Base-by-base conservation (phyloP, 2,888 invertebrate species). In the Loripinus fragilis region DNA sequence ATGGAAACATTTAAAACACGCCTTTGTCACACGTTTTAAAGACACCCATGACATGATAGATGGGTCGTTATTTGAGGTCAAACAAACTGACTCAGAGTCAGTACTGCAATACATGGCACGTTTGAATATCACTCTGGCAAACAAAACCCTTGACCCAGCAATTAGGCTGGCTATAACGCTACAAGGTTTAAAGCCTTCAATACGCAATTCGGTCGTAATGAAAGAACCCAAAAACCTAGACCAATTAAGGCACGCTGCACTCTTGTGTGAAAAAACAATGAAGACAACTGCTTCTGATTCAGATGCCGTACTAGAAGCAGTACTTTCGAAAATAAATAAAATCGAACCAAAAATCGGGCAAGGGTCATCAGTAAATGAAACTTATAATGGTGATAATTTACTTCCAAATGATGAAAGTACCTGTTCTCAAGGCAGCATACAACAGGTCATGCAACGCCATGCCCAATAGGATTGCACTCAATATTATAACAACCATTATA, bases 11-110 rank as follows among this genome's bases (percentile, higher is more conserved):
- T 28, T 55, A 28, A 55, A 25, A 55, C 25, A 25, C 5, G 55
- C 55, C 7, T 55, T 55, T 25, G 17, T 55, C 8, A 7, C 8
- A 8, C 23, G 55, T 2, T 55, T 55, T 25, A 5, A 25, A 55
- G 55, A 55, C 30, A 20, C 55, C 7, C 25, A 55, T 55, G 55
- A 55, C 17, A 55, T 55, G 55, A 55, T 55, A 17, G 55, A 55
- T 25, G 55, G 55, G 7, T 28, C 55, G 30, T 28, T 55, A 20
- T 55, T 55, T 55, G 55, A 55, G 28, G 55, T 55, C 28, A 25
- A 28, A 8, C 55, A 55, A 17, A 17, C 55, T 3, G 55, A 25
- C 7, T 55, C 55, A 2, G 55, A 55, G 17, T 55, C 55, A 55
- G 50, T 50, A 50, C 20, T 50, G 17, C 12, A 55, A 28, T 55